Conservation (phyloP, 2,113 vertebrate genomes). For the Agapornis roseicollis region DNA sequence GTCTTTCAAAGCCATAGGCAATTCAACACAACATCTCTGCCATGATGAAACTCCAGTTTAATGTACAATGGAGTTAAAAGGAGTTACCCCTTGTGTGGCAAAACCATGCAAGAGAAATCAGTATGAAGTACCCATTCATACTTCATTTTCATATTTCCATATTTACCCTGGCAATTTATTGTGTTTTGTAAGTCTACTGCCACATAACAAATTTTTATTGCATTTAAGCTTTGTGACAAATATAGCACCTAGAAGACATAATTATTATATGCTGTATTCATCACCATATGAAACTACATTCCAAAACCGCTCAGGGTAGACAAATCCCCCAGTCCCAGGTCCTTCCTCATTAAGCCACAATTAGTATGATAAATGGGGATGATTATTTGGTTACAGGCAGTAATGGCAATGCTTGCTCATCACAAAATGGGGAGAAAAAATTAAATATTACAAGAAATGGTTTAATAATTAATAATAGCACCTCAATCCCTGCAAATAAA, state of each 20-base stretch:
- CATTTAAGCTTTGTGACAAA: conserved; percentile 61
- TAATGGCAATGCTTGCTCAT: conserved; percentile 66
- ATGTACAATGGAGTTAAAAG: neutral
- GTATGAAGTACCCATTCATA: neutral
- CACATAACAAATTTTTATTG: conserved; percentile 38
- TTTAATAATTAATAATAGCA: conserved; percentile 41
- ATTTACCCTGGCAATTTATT: conserved; percentile 25
- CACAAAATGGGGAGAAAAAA: conserved; percentile 57
- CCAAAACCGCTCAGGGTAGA: conserved; percentile 64
- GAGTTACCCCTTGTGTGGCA: neutral
- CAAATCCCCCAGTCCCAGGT: conserved; percentile 61
- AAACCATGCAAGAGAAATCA: neutral
- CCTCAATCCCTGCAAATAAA: conserved; percentile 15
- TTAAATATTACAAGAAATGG: conserved; percentile 50
- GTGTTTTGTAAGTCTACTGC: neutral
- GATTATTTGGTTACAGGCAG: conserved; percentile 63
- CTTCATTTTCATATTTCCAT: neutral
- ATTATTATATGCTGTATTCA: conserved; percentile 64
- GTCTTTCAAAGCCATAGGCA: neutral
- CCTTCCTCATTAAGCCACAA: conserved; percentile 75
- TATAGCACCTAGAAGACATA: conserved; percentile 58
- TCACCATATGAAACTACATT: conserved; percentile 66
- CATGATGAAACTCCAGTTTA: neutral
- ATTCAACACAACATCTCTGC: neutral
- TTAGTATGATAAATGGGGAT: conserved; percentile 76